These are phyloP conservation scores for Calosoma granatense DNA, from an alignment of 1,140 invertebrate species.

Conservation along the genomic window DNA sequence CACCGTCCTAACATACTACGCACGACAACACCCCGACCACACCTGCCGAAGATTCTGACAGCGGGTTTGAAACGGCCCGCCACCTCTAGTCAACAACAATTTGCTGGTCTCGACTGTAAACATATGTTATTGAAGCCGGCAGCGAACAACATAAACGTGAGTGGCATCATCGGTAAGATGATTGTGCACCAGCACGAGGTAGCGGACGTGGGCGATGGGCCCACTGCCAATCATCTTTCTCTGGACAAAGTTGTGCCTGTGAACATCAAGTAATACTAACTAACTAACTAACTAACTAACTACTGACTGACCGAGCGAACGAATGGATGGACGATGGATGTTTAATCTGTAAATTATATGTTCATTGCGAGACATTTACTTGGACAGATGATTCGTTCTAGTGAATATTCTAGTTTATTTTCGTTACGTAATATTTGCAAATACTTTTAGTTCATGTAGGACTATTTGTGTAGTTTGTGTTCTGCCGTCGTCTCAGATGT, in stretches of 20 bases:
- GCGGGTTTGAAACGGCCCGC: background rate
- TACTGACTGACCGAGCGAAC: background rate
- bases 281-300: background rate
- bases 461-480: too few species aligned
- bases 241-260: constrained; percentile 3
- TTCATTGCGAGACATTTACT: background rate
- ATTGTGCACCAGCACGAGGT: constrained; percentile 2
- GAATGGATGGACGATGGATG: background rate
- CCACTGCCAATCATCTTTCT: background rate
- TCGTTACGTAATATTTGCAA: background rate
- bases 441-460: background rate
- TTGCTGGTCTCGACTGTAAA: background rate
- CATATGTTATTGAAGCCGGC: background rate
- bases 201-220: background rate
- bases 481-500: too few species aligned
- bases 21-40: background rate
- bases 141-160: background rate
- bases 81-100: background rate
- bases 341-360: background rate
- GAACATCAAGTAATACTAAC: background rate
- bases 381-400: background rate
- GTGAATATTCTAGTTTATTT: constrained; percentile 2
- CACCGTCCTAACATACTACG: background rate
- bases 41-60: background rate
- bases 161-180: background rate